phyloP scores from a whole-genome alignment of 2,888 invertebrate genomes.

The Tetheella fluctuosa region DNA sequence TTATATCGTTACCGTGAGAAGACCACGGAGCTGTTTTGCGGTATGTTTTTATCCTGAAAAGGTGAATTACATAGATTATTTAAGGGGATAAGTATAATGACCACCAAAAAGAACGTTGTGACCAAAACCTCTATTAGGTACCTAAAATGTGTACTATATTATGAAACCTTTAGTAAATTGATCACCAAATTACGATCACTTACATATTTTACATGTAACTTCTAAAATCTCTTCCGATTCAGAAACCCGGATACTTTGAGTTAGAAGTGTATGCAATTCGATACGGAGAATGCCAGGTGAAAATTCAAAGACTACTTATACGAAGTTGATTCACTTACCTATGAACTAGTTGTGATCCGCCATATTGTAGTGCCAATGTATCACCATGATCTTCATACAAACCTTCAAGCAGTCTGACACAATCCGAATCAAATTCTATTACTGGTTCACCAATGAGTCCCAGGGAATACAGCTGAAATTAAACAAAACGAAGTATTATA shows the following conservation, averaged over 20 bases:
- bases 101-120: too few species aligned
- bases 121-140: too few species aligned
- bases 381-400: constrained; percentile 99
- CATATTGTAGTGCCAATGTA: constrained; percentile 97
- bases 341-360: constrained; percentile 99
- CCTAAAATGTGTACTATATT: too few species aligned
- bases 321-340: constrained; percentile 82
- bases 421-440: constrained; percentile 97
- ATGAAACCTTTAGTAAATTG: too few species aligned
- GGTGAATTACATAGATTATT: not conserved
- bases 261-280: too few species aligned
- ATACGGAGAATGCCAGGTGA: too few species aligned
- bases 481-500: not conserved
- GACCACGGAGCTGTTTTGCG: constrained; percentile 98
- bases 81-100: not conserved
- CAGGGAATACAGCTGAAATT: constrained; percentile 90
- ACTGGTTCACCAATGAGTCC: constrained; percentile 93
- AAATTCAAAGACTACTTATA: too few species aligned
- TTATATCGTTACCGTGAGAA: constrained; percentile 98
- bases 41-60: constrained; percentile 87
- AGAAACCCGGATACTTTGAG: too few species aligned
- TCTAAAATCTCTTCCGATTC: too few species aligned
- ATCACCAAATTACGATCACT: too few species aligned
- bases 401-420: constrained; percentile 96
- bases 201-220: too few species aligned